Percentiles rank a stretch among this genome's conserved stretches.
These are phyloP conservation scores for Alouatta palliata DNA, from an alignment of 2,113 vertebrate genomes.

Conservation along the genomic window DNA sequence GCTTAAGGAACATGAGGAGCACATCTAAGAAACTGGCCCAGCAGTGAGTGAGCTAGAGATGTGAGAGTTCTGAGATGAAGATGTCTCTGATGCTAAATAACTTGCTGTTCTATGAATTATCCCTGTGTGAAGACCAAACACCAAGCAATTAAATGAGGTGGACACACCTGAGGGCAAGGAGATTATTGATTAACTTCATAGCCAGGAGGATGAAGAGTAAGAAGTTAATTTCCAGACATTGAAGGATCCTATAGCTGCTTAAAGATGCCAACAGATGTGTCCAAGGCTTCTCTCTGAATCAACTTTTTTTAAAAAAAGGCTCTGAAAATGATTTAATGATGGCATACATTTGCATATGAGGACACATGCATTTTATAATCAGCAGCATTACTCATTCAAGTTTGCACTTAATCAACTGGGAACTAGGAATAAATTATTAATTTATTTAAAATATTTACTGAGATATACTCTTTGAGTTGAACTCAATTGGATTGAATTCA, in stretches of 20 bases:
- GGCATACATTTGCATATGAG: accelerated
- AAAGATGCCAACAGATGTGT: background rate
- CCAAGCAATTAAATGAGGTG: background rate
- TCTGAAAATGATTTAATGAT: background rate
- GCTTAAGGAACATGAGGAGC: background rate
- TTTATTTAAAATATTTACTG: background rate
- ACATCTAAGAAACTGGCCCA: accelerated
- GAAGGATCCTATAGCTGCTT: background rate
- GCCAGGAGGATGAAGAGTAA: background rate
- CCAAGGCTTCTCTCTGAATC: background rate
- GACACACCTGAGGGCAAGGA: slow-evolving; percentile 45
- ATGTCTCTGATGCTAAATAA: slow-evolving; percentile 73
- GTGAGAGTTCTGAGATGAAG: background rate
- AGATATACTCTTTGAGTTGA: background rate
- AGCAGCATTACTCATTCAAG: background rate
- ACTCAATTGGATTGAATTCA: background rate
- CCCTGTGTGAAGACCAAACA: slow-evolving; percentile 63
- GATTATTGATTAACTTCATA: slow-evolving; percentile 43
- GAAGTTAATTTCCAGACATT: background rate
- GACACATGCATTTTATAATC: background rate
- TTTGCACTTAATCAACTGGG: background rate
- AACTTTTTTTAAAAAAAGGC: background rate
- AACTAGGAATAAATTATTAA: background rate
- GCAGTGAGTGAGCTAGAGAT: background rate
- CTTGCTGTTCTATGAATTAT: slow-evolving; percentile 58